Conservation (phyloP, 2,888 invertebrate genomes). For the Plebejus argus region DNA sequence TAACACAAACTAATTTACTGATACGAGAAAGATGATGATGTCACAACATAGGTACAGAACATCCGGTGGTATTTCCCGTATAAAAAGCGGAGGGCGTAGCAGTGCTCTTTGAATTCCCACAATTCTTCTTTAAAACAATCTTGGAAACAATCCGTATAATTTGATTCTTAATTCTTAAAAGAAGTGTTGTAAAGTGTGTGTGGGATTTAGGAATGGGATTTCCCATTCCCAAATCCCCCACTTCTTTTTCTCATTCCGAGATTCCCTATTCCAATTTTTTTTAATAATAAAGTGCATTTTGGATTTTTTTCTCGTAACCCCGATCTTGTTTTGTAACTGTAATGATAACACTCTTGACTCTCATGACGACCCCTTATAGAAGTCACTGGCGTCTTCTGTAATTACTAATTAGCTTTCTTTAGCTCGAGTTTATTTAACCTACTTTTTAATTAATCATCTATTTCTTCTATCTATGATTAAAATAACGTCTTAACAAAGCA, state of each 20-base stretch:
- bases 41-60: background rate
- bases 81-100: background rate
- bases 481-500: background rate
- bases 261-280: too few species aligned
- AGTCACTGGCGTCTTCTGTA: conserved; percentile 9
- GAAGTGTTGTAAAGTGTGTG: background rate
- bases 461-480: background rate
- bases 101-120: background rate
- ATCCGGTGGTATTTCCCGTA: background rate
- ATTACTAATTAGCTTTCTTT: too few species aligned
- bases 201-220: too few species aligned
- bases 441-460: conserved; percentile 5
- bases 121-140: background rate
- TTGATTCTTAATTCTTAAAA: background rate
- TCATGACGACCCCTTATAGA: conserved; percentile 1
- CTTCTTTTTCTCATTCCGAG: too few species aligned
- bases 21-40: background rate
- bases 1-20: background rate
- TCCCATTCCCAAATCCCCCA: too few species aligned
- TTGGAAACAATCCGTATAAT: background rate
- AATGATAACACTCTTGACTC: background rate
- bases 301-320: background rate
- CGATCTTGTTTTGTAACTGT: conserved; percentile 11
- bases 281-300: too few species aligned
- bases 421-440: conserved; percentile 1